Conservation (phyloP, 2,113 vertebrate genomes). For the Rhegmatorhina hoffmannsi region DNA sequence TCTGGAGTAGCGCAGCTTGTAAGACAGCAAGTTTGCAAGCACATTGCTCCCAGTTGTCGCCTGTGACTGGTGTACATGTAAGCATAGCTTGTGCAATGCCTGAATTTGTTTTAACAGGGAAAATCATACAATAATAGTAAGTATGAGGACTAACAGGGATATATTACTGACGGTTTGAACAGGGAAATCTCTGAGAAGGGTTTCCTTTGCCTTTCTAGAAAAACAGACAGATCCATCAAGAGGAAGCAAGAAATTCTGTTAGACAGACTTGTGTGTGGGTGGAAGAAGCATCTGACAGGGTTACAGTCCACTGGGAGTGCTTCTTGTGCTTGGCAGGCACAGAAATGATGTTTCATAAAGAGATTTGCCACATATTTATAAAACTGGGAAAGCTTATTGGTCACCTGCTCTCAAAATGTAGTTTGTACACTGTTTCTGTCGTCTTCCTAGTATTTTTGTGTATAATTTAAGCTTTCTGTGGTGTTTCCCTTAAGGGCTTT, state of each 20-base stretch:
- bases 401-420: neutral
- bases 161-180: neutral
- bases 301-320: neutral
- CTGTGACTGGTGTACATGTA: rapidly evolving
- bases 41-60: rapidly evolving
- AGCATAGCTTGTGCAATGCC: neutral
- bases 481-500: neutral
- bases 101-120: neutral
- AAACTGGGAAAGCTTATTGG: neutral
- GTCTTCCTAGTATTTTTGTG: neutral
- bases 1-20: neutral
- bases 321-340: neutral
- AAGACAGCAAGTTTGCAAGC: neutral
- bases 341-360: neutral
- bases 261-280: neutral
- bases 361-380: neutral
- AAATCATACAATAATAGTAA: neutral
- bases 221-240: neutral
- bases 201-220: neutral
- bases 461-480: neutral
- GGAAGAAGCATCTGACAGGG: neutral
- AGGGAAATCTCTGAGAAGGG: neutral
- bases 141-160: neutral
- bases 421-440: neutral
- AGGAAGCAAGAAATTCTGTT: neutral